phyloP scores from a whole-genome alignment of 2,888 invertebrate species.

The Himalopsyche anomala region DNA sequence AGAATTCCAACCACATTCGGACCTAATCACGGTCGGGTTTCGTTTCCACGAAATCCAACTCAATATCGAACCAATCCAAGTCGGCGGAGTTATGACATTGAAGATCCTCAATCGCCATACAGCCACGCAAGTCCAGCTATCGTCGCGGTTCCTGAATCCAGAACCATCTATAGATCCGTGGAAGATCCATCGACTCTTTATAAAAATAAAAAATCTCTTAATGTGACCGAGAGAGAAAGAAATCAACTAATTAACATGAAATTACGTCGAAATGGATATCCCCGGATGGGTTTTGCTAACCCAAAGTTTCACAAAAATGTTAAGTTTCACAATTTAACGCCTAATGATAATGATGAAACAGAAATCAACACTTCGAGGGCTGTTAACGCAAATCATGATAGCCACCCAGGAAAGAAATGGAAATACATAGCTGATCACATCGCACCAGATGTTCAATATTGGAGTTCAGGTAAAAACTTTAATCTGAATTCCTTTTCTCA shows the following conservation, averaged over 20 bases:
- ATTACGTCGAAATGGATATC: not conserved
- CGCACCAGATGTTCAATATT: not conserved
- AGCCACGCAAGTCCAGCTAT: not conserved
- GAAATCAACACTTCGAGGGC: not conserved
- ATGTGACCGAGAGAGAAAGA: slow-evolving; percentile 56
- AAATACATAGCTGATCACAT: not conserved
- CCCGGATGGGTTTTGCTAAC: not conserved
- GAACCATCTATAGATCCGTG: slow-evolving; percentile 51
- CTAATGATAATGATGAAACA: not conserved
- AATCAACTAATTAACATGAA: slow-evolving; percentile 5
- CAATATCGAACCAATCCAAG: not conserved
- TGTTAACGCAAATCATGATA: not conserved
- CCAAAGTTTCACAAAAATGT: not conserved
- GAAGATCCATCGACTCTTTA: slow-evolving; percentile 56
- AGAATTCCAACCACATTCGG: too few species aligned
- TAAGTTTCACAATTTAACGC: not conserved
- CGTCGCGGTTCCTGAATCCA: slow-evolving; percentile 1
- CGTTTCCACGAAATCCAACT: not conserved
- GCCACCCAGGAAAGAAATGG: not conserved
- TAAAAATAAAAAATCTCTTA: slow-evolving; percentile 51
- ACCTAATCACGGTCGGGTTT: too few species aligned
- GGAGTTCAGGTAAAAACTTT: not conserved
- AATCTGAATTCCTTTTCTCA: too few species aligned
- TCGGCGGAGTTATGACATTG: not conserved
- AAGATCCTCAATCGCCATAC: not conserved